phyloP scores from a whole-genome alignment of 2,888 invertebrate genomes.

The Bedellia somnulentella region DNA sequence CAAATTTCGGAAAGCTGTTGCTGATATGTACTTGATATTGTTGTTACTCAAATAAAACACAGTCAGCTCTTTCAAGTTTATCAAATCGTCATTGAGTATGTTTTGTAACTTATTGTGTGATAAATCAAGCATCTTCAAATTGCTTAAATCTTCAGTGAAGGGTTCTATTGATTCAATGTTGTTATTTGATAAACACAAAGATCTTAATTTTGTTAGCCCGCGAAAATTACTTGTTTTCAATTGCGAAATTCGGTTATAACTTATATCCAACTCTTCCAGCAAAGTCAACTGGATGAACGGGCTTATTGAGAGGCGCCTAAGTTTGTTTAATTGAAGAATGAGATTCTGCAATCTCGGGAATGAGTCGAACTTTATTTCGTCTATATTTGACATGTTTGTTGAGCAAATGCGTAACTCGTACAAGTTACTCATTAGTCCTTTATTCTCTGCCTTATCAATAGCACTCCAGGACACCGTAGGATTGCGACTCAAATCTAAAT shows the following conservation, averaged over 20 bases:
- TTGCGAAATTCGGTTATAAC: conserved; percentile 78
- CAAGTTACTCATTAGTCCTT: conserved; percentile 34
- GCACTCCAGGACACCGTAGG: conserved; percentile 34
- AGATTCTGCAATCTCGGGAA: conserved; percentile 76
- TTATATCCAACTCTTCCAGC: conserved; percentile 78
- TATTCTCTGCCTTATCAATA: conserved; percentile 25
- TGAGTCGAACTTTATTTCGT: conserved; percentile 76
- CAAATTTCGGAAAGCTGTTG: conserved; percentile 76
- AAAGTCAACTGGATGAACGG: conserved; percentile 76
- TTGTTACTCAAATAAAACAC: conserved; percentile 81
- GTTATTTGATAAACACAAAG: conserved; percentile 84
- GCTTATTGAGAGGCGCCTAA: conserved; percentile 78
- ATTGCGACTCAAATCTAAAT: conserved; percentile 46
- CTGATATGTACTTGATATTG: conserved; percentile 77
- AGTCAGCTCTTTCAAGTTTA: conserved; percentile 74
- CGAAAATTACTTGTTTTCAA: conserved; percentile 83
- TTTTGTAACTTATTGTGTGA: conserved; percentile 82
- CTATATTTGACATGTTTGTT: conserved; percentile 39
- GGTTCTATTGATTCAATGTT: conserved; percentile 79
- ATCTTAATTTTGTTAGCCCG: conserved; percentile 71
- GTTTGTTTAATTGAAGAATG: conserved; percentile 74
- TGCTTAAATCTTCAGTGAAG: conserved; percentile 74
- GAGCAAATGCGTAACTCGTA: conserved; percentile 45
- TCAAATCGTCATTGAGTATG: conserved; percentile 75
- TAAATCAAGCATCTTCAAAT: conserved; percentile 77